Percentiles rank a stretch among this genome's conserved stretches.
These are phyloP conservation scores for Rotaria macrura DNA, from an alignment of 2,888 invertebrate genomes.

Conservation along the genomic window DNA sequence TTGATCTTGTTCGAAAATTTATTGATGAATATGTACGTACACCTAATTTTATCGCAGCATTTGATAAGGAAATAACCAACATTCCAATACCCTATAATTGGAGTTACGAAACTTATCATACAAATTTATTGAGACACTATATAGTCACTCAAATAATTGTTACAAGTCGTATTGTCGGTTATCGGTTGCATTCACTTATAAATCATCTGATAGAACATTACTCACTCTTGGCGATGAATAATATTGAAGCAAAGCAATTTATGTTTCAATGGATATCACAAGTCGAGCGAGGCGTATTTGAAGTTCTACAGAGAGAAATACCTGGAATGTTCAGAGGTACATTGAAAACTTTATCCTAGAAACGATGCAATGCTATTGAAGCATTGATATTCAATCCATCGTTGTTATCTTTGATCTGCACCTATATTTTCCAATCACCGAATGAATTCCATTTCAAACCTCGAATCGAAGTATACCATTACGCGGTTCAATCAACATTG, in stretches of 20 bases:
- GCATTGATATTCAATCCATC: not conserved
- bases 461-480: not conserved
- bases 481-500: not conserved
- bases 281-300: not conserved
- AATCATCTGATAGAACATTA: not conserved
- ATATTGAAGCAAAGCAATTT: not conserved
- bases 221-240: not conserved
- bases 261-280: not conserved
- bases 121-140: not conserved
- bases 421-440: not conserved
- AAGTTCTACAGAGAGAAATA: not conserved
- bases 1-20: not conserved
- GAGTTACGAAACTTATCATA: not conserved
- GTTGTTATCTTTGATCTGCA: not conserved
- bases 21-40: not conserved
- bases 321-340: no score
- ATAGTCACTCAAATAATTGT: not conserved
- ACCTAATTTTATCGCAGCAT: not conserved
- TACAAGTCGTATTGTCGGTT: not conserved
- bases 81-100: fast-evolving
- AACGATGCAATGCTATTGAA: not conserved
- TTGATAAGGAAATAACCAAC: not conserved
- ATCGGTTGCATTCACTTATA: not conserved
- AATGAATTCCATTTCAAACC: not conserved
- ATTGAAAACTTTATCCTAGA: not conserved